These are phyloP conservation scores for Lepidiolamprologus cunningtoni DNA, from an alignment of 2,113 vertebrate genomes.

Conservation along the genomic window DNA sequence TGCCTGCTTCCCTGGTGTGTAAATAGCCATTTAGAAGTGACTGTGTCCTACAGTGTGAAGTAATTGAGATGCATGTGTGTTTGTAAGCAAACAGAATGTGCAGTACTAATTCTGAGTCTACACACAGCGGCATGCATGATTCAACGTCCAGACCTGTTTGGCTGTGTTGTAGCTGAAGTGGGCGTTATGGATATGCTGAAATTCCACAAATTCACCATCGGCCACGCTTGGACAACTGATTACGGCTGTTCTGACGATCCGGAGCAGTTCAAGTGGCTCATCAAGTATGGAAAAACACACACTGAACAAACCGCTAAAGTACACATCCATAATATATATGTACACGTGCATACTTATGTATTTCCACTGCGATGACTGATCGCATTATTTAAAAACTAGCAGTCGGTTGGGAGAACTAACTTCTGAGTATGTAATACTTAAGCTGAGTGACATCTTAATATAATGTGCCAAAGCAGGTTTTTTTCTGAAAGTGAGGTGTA, in stretches of 20 bases:
- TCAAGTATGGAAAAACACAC: slow-evolving; percentile 41
- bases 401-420: fast-evolving
- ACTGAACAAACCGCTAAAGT: not conserved
- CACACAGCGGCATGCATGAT: slow-evolving; percentile 84
- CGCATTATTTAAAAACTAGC: not conserved
- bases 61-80: not conserved
- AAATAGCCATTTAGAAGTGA: not conserved
- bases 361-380: fast-evolving
- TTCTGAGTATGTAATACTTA: not conserved
- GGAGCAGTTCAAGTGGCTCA: slow-evolving; percentile 87
- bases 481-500: not conserved
- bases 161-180: slow-evolving; percentile 90
- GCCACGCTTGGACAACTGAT: slow-evolving; percentile 94
- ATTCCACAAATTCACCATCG: slow-evolving; percentile 95
- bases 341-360: fast-evolving
- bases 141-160: slow-evolving; percentile 89
- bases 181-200: slow-evolving; percentile 98
- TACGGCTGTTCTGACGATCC: slow-evolving; percentile 84
- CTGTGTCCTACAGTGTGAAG: not conserved
- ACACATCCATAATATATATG: not conserved
- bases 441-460: not conserved
- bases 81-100: not conserved
- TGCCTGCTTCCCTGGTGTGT: not conserved
- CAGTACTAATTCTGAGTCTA: not conserved
- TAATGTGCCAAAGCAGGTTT: not conserved